These are phyloP conservation scores for Helobdella robusta DNA, from an alignment of 2,888 invertebrate genomes.

Conservation along the genomic window DNA sequence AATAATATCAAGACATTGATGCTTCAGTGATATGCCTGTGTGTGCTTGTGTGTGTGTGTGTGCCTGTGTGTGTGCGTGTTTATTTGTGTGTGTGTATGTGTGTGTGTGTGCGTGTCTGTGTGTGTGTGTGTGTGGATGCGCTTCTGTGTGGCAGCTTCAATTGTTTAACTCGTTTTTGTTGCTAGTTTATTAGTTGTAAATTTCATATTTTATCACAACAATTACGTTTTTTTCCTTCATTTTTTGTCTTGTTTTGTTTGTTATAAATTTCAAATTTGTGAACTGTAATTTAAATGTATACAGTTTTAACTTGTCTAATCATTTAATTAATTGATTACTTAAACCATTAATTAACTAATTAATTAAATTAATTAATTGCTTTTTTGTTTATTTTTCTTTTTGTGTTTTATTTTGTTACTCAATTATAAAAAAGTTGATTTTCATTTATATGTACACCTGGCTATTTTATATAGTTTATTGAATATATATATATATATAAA, in stretches of 20 bases:
- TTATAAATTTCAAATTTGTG: background rate
- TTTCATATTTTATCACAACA: background rate
- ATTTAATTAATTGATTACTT: too few relatives aligned
- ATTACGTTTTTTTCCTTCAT: background rate
- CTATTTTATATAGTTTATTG: too few relatives aligned
- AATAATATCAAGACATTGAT: conserved; percentile 85
- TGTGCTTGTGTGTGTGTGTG: background rate
- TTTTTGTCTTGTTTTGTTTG: background rate
- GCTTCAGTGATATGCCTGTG: conserved; percentile 63
- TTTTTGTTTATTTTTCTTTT: too few relatives aligned
- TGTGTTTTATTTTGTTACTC: too few relatives aligned
- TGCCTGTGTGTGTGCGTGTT: background rate
- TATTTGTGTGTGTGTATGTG: background rate
- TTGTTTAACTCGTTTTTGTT: background rate
- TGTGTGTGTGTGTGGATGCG: background rate
- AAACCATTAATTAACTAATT: too few relatives aligned
- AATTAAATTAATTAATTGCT: too few relatives aligned
- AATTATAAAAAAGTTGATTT: too few relatives aligned
- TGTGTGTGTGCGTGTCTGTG: background rate
- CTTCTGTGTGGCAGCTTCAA: background rate
- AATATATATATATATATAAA: too few relatives aligned
- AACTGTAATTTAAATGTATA: background rate
- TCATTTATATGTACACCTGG: too few relatives aligned
- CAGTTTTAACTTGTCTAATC: too few relatives aligned
- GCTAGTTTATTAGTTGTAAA: too few relatives aligned